Percentiles rank a stretch among this genome's conserved stretches.
Conservation (phyloP, 2,113 vertebrate species). For the Centropus bengalensis region DNA sequence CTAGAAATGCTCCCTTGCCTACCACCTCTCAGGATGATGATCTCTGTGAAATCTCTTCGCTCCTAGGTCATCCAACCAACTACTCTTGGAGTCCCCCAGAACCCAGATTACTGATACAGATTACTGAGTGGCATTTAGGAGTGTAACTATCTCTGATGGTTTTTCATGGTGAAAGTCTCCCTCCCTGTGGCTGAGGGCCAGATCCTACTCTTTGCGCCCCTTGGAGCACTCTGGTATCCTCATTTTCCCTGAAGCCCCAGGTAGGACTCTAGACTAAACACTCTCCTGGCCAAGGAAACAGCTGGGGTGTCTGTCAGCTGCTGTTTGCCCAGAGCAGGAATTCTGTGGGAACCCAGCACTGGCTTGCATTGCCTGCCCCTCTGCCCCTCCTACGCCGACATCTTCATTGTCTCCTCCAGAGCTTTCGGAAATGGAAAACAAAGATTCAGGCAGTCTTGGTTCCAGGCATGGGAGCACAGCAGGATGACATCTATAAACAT, state of each 20-base stretch:
- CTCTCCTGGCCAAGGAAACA: not conserved
- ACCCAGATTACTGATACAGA: not conserved
- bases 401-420: not conserved
- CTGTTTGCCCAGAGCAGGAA: not conserved
- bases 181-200: not conserved
- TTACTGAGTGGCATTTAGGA: not conserved
- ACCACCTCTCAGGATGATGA: not conserved
- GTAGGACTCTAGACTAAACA: not conserved
- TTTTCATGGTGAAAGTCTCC: not conserved
- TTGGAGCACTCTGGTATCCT: not conserved
- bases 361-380: not conserved
- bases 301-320: not conserved
- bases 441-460: not conserved
- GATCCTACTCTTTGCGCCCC: not conserved
- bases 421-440: not conserved
- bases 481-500: constrained; percentile 32
- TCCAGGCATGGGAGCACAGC: not conserved
- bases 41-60: not conserved
- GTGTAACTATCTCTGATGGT: not conserved
- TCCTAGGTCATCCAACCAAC: not conserved
- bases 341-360: not conserved
- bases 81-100: not conserved
- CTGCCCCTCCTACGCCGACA: not conserved
- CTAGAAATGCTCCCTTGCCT: not conserved
- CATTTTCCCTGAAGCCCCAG: not conserved